These are phyloP conservation scores for Poeciliopsis paucimaculata DNA, from an alignment of 2,797 vertebrate genomes.

Conservation along the genomic window DNA sequence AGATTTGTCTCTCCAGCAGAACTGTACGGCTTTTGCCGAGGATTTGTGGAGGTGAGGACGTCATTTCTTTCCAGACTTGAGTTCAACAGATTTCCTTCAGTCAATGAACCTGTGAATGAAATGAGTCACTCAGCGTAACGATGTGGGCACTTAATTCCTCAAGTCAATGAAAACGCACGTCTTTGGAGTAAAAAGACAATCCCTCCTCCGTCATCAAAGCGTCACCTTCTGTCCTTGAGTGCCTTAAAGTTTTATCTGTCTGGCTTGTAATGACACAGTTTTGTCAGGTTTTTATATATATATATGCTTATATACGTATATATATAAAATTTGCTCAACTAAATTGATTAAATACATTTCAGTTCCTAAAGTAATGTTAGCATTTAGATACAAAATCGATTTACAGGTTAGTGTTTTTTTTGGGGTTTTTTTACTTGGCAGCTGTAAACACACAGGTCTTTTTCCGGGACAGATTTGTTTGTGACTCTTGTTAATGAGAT, in stretches of 20 bases:
- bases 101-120: constrained; percentile 33
- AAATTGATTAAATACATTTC: neutral
- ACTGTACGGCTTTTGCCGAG: neutral
- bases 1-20: neutral
- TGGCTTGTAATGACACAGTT: neutral
- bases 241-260: constrained; percentile 30
- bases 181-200: constrained; percentile 8
- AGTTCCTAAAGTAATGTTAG: neutral
- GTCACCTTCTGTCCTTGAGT: neutral
- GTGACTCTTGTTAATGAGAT: constrained; percentile 60
- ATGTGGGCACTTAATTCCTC: neutral
- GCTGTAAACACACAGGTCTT: constrained; percentile 22
- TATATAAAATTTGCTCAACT: no score
- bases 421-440: neutral
- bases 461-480: constrained; percentile 24
- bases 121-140: constrained; percentile 36
- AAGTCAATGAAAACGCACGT: constrained; percentile 39
- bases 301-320: no score
- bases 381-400: neutral
- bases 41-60: neutral
- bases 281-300: no score
- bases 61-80: neutral
- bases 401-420: neutral
- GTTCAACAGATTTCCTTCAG: neutral
- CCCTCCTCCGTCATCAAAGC: constrained; percentile 33